These are phyloP conservation scores for Drosophila auraria DNA, from an alignment of 1,140 invertebrate species.

Conservation along the genomic window DNA sequence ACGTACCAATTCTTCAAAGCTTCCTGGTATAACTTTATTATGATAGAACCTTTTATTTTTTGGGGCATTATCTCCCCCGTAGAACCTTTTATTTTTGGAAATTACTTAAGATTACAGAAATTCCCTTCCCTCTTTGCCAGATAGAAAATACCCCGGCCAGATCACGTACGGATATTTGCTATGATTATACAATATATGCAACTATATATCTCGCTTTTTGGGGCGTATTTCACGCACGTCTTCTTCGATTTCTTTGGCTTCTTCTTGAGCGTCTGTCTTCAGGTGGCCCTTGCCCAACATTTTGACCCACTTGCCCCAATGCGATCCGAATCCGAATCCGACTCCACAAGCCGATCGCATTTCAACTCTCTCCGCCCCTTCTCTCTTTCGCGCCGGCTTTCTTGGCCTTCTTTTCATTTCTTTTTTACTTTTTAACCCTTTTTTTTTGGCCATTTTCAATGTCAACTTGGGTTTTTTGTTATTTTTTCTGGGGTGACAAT, in stretches of 20 bases:
- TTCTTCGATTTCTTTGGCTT: constrained; percentile 12
- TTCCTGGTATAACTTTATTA: not conserved
- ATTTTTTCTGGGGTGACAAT: constrained; percentile 59
- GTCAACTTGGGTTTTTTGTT: constrained; percentile 51
- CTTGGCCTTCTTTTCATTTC: constrained; percentile 30
- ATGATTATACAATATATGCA: constrained; percentile 49
- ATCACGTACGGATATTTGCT: constrained; percentile 33
- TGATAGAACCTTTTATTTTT: constrained; percentile 23
- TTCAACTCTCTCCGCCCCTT: constrained; percentile 40
- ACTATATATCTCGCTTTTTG: constrained; percentile 17
- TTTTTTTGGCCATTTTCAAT: constrained; percentile 70
- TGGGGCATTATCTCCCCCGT: not conserved
- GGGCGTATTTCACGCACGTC: constrained; percentile 69
- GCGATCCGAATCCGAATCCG: constrained; percentile 15
- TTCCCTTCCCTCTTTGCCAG: not conserved
- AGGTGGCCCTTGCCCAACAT: constrained; percentile 73
- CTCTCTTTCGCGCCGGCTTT: constrained; percentile 10
- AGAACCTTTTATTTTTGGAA: constrained; percentile 23
- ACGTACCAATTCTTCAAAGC: not conserved
- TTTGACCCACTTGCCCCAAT: constrained; percentile 78
- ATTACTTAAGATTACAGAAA: constrained; percentile 10
- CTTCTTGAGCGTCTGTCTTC: constrained; percentile 39
- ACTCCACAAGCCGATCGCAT: constrained; percentile 58
- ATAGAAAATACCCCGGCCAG: constrained; percentile 19
- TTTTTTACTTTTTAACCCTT: constrained; percentile 33